These are phyloP conservation scores for Linurgus olivaceus DNA, from an alignment of 2,797 vertebrate species.

Conservation along the genomic window DNA sequence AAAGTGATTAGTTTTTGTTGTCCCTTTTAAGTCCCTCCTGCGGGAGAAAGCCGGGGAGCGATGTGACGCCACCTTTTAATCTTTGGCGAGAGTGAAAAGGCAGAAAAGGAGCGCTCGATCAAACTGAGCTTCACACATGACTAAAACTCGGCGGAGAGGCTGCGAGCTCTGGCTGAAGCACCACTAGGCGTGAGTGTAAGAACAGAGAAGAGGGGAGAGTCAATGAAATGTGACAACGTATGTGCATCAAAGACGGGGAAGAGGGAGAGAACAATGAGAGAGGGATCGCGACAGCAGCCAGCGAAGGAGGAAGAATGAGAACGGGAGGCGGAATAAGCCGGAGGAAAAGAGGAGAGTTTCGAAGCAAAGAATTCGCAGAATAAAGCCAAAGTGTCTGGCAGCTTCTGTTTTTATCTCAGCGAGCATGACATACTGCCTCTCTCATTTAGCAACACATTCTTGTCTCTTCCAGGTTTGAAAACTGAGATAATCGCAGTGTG, in stretches of 20 bases:
- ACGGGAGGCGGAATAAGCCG: conserved; percentile 21
- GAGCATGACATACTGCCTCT: conserved; percentile 70
- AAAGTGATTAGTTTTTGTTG: conserved; percentile 78
- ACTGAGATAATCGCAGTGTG: conserved; percentile 73
- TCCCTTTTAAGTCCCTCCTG: conserved; percentile 81
- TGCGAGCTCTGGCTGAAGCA: conserved; percentile 80
- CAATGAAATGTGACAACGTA: conserved; percentile 82
- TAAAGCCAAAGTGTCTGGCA: conserved; percentile 76
- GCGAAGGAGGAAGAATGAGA: conserved; percentile 43
- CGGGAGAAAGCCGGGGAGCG: conserved; percentile 78
- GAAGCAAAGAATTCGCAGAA: conserved; percentile 72
- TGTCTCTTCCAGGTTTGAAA: conserved; percentile 76
- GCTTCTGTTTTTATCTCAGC: conserved; percentile 78
- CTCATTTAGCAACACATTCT: conserved; percentile 75
- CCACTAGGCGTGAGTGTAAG: conserved; percentile 80
- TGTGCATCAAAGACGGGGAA: conserved; percentile 77
- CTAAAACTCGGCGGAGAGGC: conserved; percentile 91
- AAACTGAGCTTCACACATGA: conserved; percentile 93
- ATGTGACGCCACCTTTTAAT: conserved; percentile 88
- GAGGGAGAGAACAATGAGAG: conserved; percentile 75
- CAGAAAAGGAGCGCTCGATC: conserved; percentile 87
- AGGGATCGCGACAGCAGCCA: conserved; percentile 51
- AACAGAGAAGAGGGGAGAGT: conserved; percentile 78
- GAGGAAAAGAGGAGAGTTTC: conserved; percentile 62
- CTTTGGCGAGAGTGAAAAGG: conserved; percentile 85